phyloP scores from a whole-genome alignment of 2,797 vertebrate genomes.

The Acipenser ruthenus region DNA sequence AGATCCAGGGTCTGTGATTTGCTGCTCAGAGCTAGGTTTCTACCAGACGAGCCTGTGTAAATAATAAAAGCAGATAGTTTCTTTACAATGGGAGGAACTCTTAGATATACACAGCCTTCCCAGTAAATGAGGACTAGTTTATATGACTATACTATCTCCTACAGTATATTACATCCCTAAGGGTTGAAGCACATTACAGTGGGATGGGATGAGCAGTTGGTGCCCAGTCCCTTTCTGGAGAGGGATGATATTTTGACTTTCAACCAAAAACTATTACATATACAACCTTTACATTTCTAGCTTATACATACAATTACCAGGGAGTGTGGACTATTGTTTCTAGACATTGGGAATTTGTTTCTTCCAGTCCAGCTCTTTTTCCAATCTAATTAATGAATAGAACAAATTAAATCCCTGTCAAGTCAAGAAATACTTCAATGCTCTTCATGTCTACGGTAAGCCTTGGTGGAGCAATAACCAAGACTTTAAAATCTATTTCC shows the following conservation, averaged over 20 bases:
- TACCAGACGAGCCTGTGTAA: slow-evolving; percentile 66
- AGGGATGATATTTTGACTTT: background rate
- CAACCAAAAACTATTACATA: too few species aligned
- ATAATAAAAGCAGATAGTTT: background rate
- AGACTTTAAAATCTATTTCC: too few species aligned
- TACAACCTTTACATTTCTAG: too few species aligned
- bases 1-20: slow-evolving; percentile 57
- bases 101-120: background rate
- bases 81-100: slow-evolving; percentile 8
- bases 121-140: background rate
- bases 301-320: too few species aligned
- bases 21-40: slow-evolving; percentile 66
- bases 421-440: too few species aligned
- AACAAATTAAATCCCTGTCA: too few species aligned
- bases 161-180: slow-evolving; percentile 6
- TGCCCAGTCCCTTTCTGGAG: background rate
- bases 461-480: too few species aligned
- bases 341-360: too few species aligned
- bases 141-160: slow-evolving; percentile 2
- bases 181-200: slow-evolving; percentile 3
- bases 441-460: too few species aligned
- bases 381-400: too few species aligned
- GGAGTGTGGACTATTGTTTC: too few species aligned
- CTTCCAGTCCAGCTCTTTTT: too few species aligned
- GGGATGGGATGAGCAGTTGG: background rate